These are phyloP conservation scores for Myotis lucifugus DNA, from an alignment of 2,113 vertebrate genomes.

Conservation along the genomic window DNA sequence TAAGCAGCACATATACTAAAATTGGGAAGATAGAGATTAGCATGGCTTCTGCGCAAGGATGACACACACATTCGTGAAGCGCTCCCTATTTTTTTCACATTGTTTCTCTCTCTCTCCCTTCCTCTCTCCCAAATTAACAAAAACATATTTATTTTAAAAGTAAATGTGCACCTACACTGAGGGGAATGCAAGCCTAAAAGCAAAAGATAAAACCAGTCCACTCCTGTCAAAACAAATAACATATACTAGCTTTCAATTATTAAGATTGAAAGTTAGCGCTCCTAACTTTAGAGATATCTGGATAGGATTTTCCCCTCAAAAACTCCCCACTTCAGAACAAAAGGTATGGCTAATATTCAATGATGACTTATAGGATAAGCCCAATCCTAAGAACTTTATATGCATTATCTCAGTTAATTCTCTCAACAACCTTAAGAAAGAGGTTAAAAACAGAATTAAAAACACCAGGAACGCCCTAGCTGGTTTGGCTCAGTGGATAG, in stretches of 20 bases:
- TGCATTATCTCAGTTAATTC: not conserved
- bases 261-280: not conserved
- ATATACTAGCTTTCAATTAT: not conserved
- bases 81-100: too few species aligned
- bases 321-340: not conserved
- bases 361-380: not conserved
- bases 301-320: not conserved
- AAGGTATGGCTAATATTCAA: not conserved
- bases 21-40: too few species aligned
- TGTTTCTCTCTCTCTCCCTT: too few species aligned
- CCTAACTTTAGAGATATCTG: not conserved
- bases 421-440: not conserved
- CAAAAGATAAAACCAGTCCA: not conserved
- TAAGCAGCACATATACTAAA: too few species aligned
- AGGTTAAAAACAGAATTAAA: not conserved
- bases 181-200: not conserved
- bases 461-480: not conserved
- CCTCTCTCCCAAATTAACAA: too few species aligned
- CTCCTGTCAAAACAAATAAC: not conserved
- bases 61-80: too few species aligned
- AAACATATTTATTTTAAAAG: slow-evolving; percentile 17
- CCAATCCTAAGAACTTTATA: not conserved
- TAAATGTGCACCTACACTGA: not conserved
- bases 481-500: too few species aligned
- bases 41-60: too few species aligned